Evolutionary conservation across 2,797 vertebrate genomes (phyloP).

Genomic region (Helarctos malayanus): DNA sequence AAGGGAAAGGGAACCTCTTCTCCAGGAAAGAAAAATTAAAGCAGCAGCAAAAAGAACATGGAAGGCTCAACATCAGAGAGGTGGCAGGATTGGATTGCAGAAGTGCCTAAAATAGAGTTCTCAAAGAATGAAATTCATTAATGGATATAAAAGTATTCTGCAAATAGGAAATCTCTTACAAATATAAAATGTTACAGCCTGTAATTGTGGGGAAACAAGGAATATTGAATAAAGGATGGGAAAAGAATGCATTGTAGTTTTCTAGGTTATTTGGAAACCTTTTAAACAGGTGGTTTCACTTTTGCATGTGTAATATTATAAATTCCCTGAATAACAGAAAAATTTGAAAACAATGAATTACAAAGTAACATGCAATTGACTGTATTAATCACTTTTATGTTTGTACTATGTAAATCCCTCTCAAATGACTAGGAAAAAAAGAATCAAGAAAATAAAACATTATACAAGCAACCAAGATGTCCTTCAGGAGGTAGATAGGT

Average conservation of each 20-base stretch:
- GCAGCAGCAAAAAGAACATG: background rate
- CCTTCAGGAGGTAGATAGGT: background rate
- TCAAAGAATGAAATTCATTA: background rate
- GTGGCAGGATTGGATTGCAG: background rate
- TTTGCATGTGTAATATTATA: background rate
- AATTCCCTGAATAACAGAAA: background rate
- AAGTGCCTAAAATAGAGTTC: background rate
- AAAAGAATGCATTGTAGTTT: background rate
- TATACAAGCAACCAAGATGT: background rate
- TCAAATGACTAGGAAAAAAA: constrained; percentile 39
- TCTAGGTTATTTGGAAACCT: background rate
- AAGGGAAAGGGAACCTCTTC: background rate
- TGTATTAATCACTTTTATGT: background rate
- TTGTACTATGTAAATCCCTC: background rate
- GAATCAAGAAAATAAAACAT: constrained; percentile 1
- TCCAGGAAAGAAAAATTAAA: background rate
- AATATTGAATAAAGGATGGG: background rate
- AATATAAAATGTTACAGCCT: background rate
- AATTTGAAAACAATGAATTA: background rate
- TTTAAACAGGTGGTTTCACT: background rate
- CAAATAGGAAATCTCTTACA: constrained; percentile 16
- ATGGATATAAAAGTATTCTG: background rate
- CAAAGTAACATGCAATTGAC: background rate
- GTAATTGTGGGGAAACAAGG: background rate
- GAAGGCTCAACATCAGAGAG: background rate